A percentile compares a stretch with the other conserved stretches of the same genome.
These are phyloP conservation scores for Muscicapa comitata DNA, from an alignment of 2,797 vertebrate genomes.

Conservation along the genomic window DNA sequence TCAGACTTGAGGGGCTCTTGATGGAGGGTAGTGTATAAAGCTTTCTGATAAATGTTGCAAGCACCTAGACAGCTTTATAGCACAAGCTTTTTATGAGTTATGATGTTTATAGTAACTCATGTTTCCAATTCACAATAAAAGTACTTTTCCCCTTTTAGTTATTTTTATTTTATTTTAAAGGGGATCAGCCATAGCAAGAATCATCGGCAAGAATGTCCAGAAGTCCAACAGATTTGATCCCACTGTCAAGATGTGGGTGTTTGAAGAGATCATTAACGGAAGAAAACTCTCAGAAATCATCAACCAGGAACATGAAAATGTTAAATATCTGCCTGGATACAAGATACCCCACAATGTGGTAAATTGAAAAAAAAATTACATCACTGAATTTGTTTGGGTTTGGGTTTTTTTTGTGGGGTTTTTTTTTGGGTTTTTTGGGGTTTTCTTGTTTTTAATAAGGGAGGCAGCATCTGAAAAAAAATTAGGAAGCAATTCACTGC, in stretches of 20 bases:
- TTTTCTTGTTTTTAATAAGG: neutral
- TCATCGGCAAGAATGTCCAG: conserved; percentile 81
- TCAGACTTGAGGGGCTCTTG: neutral
- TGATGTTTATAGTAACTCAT: neutral
- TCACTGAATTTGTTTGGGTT: neutral
- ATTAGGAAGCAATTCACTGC: neutral
- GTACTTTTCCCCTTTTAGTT: neutral
- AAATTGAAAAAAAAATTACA: conserved; percentile 8
- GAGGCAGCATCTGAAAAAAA: neutral
- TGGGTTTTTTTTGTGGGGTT: too few relatives aligned
- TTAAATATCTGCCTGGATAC: conserved; percentile 84
- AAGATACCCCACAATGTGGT: conserved; percentile 82
- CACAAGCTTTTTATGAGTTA: neutral
- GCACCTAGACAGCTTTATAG: neutral
- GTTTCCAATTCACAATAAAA: neutral
- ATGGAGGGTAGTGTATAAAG: neutral
- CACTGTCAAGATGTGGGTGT: conserved; percentile 84
- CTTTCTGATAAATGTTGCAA: neutral
- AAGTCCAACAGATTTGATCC: conserved; percentile 79
- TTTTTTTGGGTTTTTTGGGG: neutral
- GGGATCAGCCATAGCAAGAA: conserved; percentile 84
- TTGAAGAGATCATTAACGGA: conserved; percentile 79
- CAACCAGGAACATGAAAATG: conserved; percentile 83
- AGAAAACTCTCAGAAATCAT: conserved; percentile 83
- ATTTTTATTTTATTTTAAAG: conserved; percentile 49